Conservation (phyloP, 2,113 vertebrate genomes). For the Poeciliopsis turrubarensis region DNA sequence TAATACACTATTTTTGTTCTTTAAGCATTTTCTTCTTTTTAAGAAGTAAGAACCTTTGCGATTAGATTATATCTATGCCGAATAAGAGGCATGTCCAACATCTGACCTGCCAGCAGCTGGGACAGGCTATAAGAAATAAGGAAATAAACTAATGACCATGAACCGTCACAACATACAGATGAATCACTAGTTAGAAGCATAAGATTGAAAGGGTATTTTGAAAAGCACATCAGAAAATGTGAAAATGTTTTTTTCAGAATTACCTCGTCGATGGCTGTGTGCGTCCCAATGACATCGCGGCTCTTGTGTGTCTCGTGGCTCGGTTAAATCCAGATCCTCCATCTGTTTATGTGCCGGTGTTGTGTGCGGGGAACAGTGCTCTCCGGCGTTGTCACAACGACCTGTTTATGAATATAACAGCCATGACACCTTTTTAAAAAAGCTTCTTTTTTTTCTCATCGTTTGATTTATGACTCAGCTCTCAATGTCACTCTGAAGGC, state of each 20-base stretch:
- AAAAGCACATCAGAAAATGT: not conserved
- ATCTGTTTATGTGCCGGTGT: constrained; percentile 5
- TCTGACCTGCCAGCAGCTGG: too few species aligned
- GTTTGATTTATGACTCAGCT: constrained; percentile 74
- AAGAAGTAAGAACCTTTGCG: too few species aligned
- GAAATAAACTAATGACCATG: too few species aligned
- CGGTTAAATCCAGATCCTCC: constrained; percentile 2
- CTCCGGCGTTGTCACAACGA: constrained; percentile 58
- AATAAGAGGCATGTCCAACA: too few species aligned
- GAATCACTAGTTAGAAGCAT: too few species aligned
- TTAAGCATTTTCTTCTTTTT: too few species aligned
- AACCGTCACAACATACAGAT: too few species aligned
- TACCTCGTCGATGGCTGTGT: constrained; percentile 8
- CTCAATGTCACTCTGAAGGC: constrained; percentile 70
- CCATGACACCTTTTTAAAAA: constrained; percentile 57
- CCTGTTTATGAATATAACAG: constrained; percentile 61
- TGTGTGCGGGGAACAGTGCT: constrained; percentile 22
- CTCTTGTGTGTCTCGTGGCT: constrained; percentile 13
- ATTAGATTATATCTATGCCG: too few species aligned
- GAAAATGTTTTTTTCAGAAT: not conserved
- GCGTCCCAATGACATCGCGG: constrained; percentile 25
- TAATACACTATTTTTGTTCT: too few species aligned
- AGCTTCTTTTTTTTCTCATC: constrained; percentile 30
- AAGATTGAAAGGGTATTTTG: too few species aligned
- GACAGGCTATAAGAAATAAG: too few species aligned